These are phyloP conservation scores for Pterocles gutturalis DNA, from an alignment of 2,113 vertebrate species.

Conservation along the genomic window DNA sequence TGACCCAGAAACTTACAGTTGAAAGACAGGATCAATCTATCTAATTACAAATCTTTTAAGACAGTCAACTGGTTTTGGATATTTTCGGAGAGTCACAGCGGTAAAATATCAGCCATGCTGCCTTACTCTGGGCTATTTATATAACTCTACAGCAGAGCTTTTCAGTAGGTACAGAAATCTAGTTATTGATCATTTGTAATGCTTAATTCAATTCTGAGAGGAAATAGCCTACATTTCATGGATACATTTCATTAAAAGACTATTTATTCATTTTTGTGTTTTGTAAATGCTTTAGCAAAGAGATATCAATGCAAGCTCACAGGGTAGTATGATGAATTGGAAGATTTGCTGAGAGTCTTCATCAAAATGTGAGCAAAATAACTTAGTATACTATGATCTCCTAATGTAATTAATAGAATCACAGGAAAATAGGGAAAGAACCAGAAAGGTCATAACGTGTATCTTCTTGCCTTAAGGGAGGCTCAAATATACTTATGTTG, in stretches of 20 bases:
- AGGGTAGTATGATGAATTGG: neutral
- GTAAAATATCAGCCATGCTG: constrained; percentile 3
- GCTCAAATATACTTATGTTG: neutral
- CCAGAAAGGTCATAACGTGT: neutral
- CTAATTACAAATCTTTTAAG: neutral
- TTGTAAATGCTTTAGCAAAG: constrained; percentile 36
- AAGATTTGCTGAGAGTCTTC: neutral
- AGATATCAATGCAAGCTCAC: neutral
- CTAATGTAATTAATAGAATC: neutral
- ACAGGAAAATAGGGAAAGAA: neutral
- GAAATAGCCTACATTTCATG: constrained; percentile 47
- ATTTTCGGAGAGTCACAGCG: neutral
- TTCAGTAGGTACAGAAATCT: constrained; percentile 15
- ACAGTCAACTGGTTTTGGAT: neutral
- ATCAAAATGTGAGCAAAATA: neutral
- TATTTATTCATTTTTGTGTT: constrained; percentile 51
- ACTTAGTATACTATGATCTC: neutral
- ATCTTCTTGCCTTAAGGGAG: neutral
- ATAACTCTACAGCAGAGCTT: neutral
- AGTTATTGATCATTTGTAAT: constrained; percentile 51
- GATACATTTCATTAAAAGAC: constrained; percentile 59
- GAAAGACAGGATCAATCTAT: neutral
- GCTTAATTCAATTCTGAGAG: constrained; percentile 39
- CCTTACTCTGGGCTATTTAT: neutral
- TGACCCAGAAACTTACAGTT: neutral